These are phyloP conservation scores for Peromyscus melanophrys DNA, from an alignment of 2,797 vertebrate genomes.

Conservation along the genomic window DNA sequence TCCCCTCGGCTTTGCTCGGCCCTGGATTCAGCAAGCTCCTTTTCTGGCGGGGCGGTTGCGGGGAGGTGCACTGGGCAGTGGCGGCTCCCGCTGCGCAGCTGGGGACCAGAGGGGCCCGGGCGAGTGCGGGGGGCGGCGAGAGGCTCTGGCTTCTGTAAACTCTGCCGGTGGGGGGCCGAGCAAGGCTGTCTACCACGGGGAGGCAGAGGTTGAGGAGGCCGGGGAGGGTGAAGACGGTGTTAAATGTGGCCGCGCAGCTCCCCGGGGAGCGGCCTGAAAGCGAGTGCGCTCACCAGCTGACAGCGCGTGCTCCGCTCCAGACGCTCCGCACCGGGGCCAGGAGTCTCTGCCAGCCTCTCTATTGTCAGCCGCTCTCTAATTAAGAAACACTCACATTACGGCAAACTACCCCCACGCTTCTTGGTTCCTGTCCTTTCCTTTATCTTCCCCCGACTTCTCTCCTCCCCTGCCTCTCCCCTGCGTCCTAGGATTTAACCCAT, in stretches of 20 bases:
- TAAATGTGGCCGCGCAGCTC: slow-evolving; percentile 89
- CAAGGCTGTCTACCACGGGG: slow-evolving; percentile 77
- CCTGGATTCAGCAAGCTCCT: slow-evolving; percentile 80
- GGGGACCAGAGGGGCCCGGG: slow-evolving; percentile 86
- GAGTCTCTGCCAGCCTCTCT: slow-evolving; percentile 90
- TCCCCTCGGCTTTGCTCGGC: slow-evolving; percentile 80
- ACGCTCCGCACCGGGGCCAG: slow-evolving; percentile 93
- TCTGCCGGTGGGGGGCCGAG: slow-evolving; percentile 67
- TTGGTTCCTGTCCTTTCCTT: slow-evolving; percentile 81
- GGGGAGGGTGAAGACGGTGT: slow-evolving; percentile 86
- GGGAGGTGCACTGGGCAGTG: slow-evolving; percentile 86
- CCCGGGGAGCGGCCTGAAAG: slow-evolving; percentile 94
- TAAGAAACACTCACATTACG: slow-evolving; percentile 91
- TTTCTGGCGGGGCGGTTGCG: slow-evolving; percentile 85
- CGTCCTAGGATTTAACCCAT: slow-evolving; percentile 76
- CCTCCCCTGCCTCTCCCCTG: slow-evolving; percentile 71
- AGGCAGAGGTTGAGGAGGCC: slow-evolving; percentile 85
- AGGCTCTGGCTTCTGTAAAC: slow-evolving; percentile 61
- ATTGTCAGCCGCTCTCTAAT: slow-evolving; percentile 90
- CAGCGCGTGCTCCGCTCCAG: slow-evolving; percentile 96
- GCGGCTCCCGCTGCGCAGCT: slow-evolving; percentile 82
- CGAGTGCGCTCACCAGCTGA: slow-evolving; percentile 99
- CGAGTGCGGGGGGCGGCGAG: slow-evolving; percentile 69
- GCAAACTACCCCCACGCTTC: slow-evolving; percentile 77
- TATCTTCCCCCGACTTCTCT: slow-evolving; percentile 72